phyloP scores from a whole-genome alignment of 1,140 invertebrate species.

The Hirudo medicinalis region DNA sequence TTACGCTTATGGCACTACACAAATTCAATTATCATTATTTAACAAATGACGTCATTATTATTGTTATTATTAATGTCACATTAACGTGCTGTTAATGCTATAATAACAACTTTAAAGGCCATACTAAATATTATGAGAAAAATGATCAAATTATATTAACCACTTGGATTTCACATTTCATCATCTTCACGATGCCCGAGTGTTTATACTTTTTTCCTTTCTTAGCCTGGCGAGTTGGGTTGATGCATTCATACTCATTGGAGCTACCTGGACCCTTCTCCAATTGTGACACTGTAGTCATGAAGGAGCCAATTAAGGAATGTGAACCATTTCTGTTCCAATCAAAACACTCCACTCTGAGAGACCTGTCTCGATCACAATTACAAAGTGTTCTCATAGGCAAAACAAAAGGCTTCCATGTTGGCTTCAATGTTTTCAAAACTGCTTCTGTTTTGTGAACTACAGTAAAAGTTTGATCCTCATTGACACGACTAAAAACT shows the following conservation, averaged over 20 bases:
- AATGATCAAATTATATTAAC: slow-evolving; percentile 3
- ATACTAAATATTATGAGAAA: neutral
- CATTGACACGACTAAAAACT: slow-evolving; percentile 42
- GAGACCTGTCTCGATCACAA: slow-evolving; percentile 48
- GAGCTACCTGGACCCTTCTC: slow-evolving; percentile 10
- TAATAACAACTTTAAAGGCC: neutral
- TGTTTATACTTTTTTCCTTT: slow-evolving; percentile 41
- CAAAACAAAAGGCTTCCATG: slow-evolving; percentile 49
- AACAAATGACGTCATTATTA: slow-evolving; percentile 23
- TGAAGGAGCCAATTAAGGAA: slow-evolving; percentile 21
- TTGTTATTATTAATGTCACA: slow-evolving; percentile 29
- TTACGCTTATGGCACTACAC: no score
- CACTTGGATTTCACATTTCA: slow-evolving; percentile 10
- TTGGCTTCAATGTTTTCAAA: slow-evolving; percentile 46
- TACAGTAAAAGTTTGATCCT: slow-evolving; percentile 43
- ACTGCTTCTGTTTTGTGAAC: slow-evolving; percentile 48
- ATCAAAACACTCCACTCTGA: slow-evolving; percentile 44
- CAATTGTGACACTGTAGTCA: slow-evolving; percentile 15
- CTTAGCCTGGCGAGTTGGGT: slow-evolving; percentile 42
- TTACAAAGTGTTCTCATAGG: slow-evolving; percentile 47
- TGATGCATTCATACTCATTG: slow-evolving; percentile 32
- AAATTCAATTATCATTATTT: no score
- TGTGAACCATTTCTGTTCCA: slow-evolving; percentile 41
- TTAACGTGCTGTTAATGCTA: neutral
- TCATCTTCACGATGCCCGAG: slow-evolving; percentile 33